Evolutionary conservation across 37 sponge, comb jelly and placozoan genomes (phyloP).

Genomic region (Mnemiopsis leidyi): DNA sequence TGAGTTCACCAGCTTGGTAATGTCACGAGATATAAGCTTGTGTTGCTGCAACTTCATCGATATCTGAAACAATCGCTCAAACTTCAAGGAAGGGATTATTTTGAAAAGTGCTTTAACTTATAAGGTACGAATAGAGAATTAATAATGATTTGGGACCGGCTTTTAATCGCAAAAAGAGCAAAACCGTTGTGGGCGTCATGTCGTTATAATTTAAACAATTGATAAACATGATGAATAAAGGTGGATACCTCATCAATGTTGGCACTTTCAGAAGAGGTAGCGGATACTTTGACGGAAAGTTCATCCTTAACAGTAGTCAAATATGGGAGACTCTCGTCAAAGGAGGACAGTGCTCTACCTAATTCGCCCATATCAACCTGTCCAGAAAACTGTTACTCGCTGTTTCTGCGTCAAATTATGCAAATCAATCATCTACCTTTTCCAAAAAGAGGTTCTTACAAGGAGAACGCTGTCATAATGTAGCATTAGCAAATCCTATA

Average conservation of each 20-base stretch:
- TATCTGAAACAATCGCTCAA: too few relatives aligned
- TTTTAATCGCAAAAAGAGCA: too few relatives aligned
- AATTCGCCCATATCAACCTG: slow-evolving; percentile 62
- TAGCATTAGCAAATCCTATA: too few relatives aligned
- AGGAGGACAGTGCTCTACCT: not conserved
- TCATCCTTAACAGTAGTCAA: slow-evolving; percentile 7
- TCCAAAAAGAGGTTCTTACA: too few relatives aligned
- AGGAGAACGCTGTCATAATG: too few relatives aligned
- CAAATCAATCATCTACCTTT: too few relatives aligned
- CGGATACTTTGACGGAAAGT: not conserved
- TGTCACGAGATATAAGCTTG: slow-evolving; percentile 57
- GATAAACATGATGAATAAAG: too few relatives aligned
- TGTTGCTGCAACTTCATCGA: slow-evolving; percentile 61
- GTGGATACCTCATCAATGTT: slow-evolving; percentile 62
- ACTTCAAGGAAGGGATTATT: too few relatives aligned
- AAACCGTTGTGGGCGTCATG: too few relatives aligned
- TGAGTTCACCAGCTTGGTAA: slow-evolving; percentile 59
- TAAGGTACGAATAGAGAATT: not conserved
- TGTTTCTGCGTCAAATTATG: too few relatives aligned
- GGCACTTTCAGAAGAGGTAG: not conserved
- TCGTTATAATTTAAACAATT: too few relatives aligned
- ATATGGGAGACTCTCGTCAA: slow-evolving; percentile 38
- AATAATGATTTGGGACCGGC: not conserved
- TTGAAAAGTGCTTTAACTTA: not conserved
- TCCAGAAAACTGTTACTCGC: not conserved